phyloP scores from a whole-genome alignment of 2,113 vertebrate genomes.

The Psophia crepitans region DNA sequence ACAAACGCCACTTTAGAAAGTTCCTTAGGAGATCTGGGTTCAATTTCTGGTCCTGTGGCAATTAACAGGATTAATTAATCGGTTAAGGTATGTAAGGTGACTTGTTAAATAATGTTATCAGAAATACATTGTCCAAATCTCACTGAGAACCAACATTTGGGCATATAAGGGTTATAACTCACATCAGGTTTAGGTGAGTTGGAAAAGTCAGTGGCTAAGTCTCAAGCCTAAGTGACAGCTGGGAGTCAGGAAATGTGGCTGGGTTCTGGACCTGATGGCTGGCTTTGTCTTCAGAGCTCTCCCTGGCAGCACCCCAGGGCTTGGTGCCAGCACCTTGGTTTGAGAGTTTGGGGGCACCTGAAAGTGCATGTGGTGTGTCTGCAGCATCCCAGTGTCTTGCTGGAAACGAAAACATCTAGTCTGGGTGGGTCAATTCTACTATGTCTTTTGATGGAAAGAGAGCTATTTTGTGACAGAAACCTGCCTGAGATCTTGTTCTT shows the following conservation, averaged over 20 bases:
- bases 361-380: not conserved
- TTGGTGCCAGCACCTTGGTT: accelerated
- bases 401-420: not conserved
- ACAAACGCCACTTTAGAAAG: not conserved
- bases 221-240: not conserved
- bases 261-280: not conserved
- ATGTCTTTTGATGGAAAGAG: not conserved
- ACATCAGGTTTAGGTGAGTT: not conserved
- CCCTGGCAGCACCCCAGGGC: not conserved
- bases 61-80: not conserved
- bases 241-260: not conserved
- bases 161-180: not conserved
- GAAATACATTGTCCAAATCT: not conserved
- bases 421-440: not conserved
- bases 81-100: not conserved
- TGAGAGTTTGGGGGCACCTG: not conserved
- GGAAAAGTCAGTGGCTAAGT: not conserved
- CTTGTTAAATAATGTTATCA: not conserved
- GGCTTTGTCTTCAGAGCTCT: not conserved
- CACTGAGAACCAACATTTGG: not conserved
- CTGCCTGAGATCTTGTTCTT: not conserved
- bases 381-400: not conserved
- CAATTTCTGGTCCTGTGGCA: not conserved
- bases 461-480: not conserved
- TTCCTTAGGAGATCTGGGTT: not conserved